A percentile compares a stretch with the other conserved stretches of the same genome.
Evolutionary conservation across 2,888 invertebrate genomes (phyloP).

Genomic region (Synergus umbraculus): DNA sequence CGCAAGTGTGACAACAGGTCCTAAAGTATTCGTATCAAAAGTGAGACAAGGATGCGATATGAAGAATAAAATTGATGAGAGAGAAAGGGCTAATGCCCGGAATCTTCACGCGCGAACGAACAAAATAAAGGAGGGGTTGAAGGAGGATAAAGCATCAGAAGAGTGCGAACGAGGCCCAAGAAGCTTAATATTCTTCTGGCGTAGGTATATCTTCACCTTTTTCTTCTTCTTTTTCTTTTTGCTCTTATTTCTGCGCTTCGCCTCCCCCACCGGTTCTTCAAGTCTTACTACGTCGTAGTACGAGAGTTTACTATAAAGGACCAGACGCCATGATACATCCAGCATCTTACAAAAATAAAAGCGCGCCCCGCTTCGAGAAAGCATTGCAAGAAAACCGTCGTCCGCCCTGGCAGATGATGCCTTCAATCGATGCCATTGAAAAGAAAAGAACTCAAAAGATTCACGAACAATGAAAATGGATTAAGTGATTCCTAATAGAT

Average conservation of each 20-base stretch:
- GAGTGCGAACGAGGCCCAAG: slow-evolving; percentile 44
- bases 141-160: slow-evolving; percentile 49
- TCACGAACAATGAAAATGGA: slow-evolving; percentile 14
- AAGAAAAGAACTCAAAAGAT: neutral
- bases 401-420: slow-evolving; percentile 11
- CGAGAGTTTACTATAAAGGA: slow-evolving; percentile 35
- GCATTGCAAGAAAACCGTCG: neutral
- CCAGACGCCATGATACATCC: neutral
- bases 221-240: slow-evolving; percentile 15
- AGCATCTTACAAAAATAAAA: slow-evolving; percentile 20
- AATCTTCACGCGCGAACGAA: slow-evolving; percentile 57
- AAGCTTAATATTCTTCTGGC: slow-evolving; percentile 39
- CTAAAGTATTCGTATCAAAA: slow-evolving; percentile 28
- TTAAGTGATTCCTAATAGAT: neutral
- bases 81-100: slow-evolving; percentile 53
- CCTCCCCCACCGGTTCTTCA: slow-evolving; percentile 7
- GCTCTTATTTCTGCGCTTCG: neutral
- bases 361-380: neutral
- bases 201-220: slow-evolving; percentile 11
- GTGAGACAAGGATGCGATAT: slow-evolving; percentile 1
- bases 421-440: neutral
- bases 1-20: slow-evolving; percentile 27
- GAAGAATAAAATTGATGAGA: slow-evolving; percentile 40
- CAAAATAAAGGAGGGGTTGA: slow-evolving; percentile 55
- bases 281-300: slow-evolving; percentile 22